phyloP scores from a whole-genome alignment of 1,140 invertebrate species.

The Macrosteles quadrilineatus region DNA sequence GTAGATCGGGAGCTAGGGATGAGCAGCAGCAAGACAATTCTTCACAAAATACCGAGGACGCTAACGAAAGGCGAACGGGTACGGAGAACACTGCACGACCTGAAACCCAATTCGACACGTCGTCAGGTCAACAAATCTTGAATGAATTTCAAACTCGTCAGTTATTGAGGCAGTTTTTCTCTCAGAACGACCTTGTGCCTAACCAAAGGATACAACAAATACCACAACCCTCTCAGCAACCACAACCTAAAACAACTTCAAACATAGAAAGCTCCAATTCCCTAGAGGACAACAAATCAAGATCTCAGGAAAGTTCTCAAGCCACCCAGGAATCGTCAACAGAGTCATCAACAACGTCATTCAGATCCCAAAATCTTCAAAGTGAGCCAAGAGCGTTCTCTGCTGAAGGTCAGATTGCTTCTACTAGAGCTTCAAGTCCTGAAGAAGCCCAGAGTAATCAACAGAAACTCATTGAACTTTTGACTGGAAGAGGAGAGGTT shows the following conservation, averaged over 20 bases:
- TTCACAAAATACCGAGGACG: too few relatives aligned
- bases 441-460: conserved; percentile 54
- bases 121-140: neutral
- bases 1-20: neutral
- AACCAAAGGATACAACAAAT: neutral
- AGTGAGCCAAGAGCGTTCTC: neutral
- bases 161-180: neutral
- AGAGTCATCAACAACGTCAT: neutral
- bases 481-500: conserved; percentile 52
- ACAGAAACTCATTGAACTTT: conserved; percentile 54
- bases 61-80: neutral
- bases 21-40: neutral
- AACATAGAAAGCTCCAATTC: neutral
- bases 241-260: neutral
- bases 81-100: neutral
- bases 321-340: neutral
- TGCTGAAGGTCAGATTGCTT: conserved; percentile 39
- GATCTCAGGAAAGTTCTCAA: conserved; percentile 18
- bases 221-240: neutral
- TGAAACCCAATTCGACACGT: neutral
- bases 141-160: conserved; percentile 1
- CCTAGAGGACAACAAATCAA: neutral
- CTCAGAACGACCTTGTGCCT: neutral
- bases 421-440: conserved; percentile 44
- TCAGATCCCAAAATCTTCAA: neutral